Evolutionary conservation across 2,797 vertebrate genomes (phyloP).

Genomic region (Discoglossus pictus): DNA sequence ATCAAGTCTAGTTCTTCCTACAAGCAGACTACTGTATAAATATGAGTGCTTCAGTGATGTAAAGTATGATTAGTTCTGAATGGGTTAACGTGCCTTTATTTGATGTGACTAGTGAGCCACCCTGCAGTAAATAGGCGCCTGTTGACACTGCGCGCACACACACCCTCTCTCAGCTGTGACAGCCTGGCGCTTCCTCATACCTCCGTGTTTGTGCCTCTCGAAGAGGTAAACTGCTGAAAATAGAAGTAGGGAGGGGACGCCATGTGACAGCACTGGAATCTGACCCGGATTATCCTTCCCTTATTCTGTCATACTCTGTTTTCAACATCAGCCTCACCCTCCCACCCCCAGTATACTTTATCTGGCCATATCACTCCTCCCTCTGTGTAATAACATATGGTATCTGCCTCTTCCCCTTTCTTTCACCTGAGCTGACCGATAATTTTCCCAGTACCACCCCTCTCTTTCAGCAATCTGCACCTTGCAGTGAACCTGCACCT

Average conservation of each 20-base stretch:
- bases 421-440: slow-evolving; percentile 24
- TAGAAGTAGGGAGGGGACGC: slow-evolving; percentile 64
- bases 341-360: not conserved
- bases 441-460: not conserved
- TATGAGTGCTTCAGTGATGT: too few species aligned
- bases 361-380: not conserved
- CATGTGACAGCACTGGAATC: slow-evolving; percentile 55
- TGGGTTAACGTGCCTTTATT: not conserved
- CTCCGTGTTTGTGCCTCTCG: slow-evolving; percentile 53
- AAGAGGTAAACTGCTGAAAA: slow-evolving; percentile 64
- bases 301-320: slow-evolving; percentile 1
- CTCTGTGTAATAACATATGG: not conserved
- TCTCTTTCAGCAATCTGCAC: too few species aligned
- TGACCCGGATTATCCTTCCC: slow-evolving; percentile 43
- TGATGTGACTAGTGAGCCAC: not conserved
- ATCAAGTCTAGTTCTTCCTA: too few species aligned
- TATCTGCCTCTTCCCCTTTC: not conserved
- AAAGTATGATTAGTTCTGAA: not conserved
- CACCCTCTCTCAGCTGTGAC: slow-evolving; percentile 7
- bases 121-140: slow-evolving; percentile 11
- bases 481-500: too few species aligned
- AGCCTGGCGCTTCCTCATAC: slow-evolving; percentile 55
- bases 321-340: slow-evolving; percentile 1
- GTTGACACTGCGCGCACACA: slow-evolving; percentile 3
- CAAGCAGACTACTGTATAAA: too few species aligned